Base-by-base conservation (phyloP, 64 coral and sea anemone species). In the Dendronephthya gigantea region DNA sequence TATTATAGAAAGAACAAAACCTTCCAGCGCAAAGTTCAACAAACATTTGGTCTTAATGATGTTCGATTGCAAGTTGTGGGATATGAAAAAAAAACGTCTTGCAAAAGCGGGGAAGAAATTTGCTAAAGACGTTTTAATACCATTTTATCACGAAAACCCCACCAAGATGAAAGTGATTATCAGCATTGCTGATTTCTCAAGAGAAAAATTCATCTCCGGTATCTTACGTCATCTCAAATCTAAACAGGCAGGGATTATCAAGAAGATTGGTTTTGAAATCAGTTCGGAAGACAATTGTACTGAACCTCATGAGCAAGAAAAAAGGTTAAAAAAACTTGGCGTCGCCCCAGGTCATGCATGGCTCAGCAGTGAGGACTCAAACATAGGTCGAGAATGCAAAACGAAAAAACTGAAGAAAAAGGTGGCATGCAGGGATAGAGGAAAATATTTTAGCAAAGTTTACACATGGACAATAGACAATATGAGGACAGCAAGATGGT, bases 141-240 rank as follows among this genome's bases (percentile, higher is more conserved):
- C 49, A 22, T 68, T 86, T 35, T 86, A 86, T 86, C 50, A 86
- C 65, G 43, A 86, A 30, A 86, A 86, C 56, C 84, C 50, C 30
- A 86, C 84, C 40, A 86, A 86, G 56, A 68, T 68, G 84, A 86
- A 86, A 43, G 84, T 86, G 40, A 86, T 86, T 28, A 86, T 86
- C 84, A 86, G 84, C 65, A 52, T 86, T 86, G 51, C 65, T 34
- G 43, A 58, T 65, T 58, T 68, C 35, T 28, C 34, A 50, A 39
- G 35, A 35, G 22, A 65, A 59, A 32, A 86, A 66, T 86, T 86
- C 65, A 86, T 86, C 84, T 35, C 51, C 50, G 65, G 84, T 31
- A 39, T 86, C 68, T 62, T 86, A 39, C 35, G 68, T 28, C 84
- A 86, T 39, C 50, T 86, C 30, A 86, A 40, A 36, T n/a, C 50